Base-by-base conservation (phyloP, 2,113 vertebrate genomes). In the Rhinoderma darwinii region DNA sequence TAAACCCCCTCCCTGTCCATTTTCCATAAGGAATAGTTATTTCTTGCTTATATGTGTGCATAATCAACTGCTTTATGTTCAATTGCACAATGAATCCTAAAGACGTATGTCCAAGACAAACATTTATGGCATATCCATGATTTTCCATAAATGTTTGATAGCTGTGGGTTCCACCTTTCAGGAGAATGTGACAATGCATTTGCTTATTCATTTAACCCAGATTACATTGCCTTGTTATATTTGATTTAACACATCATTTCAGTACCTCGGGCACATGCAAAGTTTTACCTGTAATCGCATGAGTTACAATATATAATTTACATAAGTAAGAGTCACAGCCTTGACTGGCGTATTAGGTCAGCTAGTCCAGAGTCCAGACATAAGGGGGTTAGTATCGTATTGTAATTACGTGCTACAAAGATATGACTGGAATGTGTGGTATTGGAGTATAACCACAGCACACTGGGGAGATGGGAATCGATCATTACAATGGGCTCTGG, bases 341-440 rank as follows among this genome's bases (percentile, higher is more conserved):
- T 7, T 68, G 30, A 68, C 63, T 7, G 35, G 11, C 7, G 15
- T 32, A 47, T n/a, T 75, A 27, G 25, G 73, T 17, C 41, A 7
- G 41, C 41, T 27, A 47, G 41, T 5, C 8, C 37, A 22, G 0
- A 41, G 20, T 41, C 25, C 14, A 27, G n/a, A 27, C 73, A 75
- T 3, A 43, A 37, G 32, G 15, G 20, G 63, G 68, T 72, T 25
- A 41, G 18, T 12, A 8, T 27, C 22, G 51, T 15, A 39, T 37
- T 79, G 51, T 76, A 84, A 84, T 50, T 61, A 66, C 50, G 35
- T 63, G 37, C 30, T 78, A 59, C 44, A 27, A 25, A 66, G 41
- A 35, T 66, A 78, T 47, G 73, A 85, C 5, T 47, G 84, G 73
- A 85, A 85, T 85, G 73, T 43, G 35, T 27, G 70, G 25, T 59